These are phyloP conservation scores for Neoascia interrupta DNA, from an alignment of 2,888 invertebrate genomes.

Conservation along the genomic window DNA sequence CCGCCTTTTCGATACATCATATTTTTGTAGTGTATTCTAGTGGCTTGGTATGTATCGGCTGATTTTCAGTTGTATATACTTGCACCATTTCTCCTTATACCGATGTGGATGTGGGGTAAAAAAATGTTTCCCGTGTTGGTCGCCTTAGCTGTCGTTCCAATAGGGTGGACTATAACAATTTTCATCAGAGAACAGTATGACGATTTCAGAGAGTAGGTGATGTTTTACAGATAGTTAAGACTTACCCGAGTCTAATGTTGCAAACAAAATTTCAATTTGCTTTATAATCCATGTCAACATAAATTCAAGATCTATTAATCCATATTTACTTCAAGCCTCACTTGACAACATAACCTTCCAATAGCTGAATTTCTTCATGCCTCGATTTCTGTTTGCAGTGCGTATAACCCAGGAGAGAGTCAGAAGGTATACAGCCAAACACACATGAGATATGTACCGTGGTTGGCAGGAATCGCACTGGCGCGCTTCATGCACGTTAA, in stretches of 20 bases:
- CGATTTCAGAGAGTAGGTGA: slow-evolving; percentile 1
- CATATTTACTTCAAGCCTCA: no score
- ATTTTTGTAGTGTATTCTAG: slow-evolving; percentile 78
- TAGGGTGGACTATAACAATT: slow-evolving; percentile 38
- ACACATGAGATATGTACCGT: slow-evolving; percentile 74
- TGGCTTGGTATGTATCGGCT: slow-evolving; percentile 82
- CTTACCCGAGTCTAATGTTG: no score
- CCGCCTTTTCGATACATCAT: no score
- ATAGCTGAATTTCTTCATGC: no score
- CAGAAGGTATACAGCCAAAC: slow-evolving; percentile 71
- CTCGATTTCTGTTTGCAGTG: no score
- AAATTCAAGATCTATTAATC: no score
- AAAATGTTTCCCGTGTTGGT: slow-evolving; percentile 66
- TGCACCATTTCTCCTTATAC: slow-evolving; percentile 80
- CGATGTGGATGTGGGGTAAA: no score
- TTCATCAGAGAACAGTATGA: not conserved
- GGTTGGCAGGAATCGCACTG: slow-evolving; percentile 76
- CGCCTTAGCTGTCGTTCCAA: slow-evolving; percentile 37
- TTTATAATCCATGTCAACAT: no score
- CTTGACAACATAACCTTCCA: no score
- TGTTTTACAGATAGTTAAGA: not conserved
- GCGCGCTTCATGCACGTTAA: no score
- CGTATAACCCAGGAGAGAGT: slow-evolving; percentile 40
- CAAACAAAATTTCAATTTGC: no score
- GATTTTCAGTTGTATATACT: slow-evolving; percentile 81